Evolutionary conservation across 2,888 invertebrate genomes (phyloP).

Genomic region (Xanthorhoe designata): DNA sequence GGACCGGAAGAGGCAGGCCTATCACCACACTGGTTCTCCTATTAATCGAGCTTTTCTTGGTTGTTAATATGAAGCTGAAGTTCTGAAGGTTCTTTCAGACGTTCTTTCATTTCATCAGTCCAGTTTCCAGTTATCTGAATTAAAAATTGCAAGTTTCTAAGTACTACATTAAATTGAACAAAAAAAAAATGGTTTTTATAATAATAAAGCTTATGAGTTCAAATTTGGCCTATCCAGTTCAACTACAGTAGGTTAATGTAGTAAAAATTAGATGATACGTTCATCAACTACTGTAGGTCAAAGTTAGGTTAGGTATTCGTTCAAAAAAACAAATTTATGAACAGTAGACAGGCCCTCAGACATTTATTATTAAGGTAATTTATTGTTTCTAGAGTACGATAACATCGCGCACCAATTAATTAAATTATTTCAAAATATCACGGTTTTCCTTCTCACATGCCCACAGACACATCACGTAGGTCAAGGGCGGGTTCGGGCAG

Average conservation of each 20-base stretch:
- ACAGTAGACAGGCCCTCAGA: not conserved
- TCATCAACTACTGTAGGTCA: too few species aligned
- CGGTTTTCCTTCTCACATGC: conserved; percentile 6
- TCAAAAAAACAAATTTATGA: too few species aligned
- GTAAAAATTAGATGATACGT: too few species aligned
- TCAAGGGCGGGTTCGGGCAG: conserved; percentile 18
- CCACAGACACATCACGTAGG: conserved; percentile 16
- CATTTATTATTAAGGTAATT: not conserved
- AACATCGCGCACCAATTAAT: not conserved
- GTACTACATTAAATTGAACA: too few species aligned
- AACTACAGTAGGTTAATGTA: too few species aligned
- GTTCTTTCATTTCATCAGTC: too few species aligned
- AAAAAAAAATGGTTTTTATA: too few species aligned
- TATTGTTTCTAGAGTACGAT: not conserved
- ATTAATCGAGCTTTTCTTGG: too few species aligned
- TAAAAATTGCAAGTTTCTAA: too few species aligned
- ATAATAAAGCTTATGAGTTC: too few species aligned
- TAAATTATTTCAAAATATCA: not conserved
- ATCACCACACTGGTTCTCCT: not conserved
- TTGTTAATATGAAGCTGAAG: not conserved
- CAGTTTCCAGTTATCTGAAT: not conserved
- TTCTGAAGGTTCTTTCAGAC: not conserved
- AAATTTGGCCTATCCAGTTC: too few species aligned
- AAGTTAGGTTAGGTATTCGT: too few species aligned
- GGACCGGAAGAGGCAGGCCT: conserved; percentile 21